Base-by-base conservation (phyloP, 2,797 vertebrate species). In the Pteropus rufus region DNA sequence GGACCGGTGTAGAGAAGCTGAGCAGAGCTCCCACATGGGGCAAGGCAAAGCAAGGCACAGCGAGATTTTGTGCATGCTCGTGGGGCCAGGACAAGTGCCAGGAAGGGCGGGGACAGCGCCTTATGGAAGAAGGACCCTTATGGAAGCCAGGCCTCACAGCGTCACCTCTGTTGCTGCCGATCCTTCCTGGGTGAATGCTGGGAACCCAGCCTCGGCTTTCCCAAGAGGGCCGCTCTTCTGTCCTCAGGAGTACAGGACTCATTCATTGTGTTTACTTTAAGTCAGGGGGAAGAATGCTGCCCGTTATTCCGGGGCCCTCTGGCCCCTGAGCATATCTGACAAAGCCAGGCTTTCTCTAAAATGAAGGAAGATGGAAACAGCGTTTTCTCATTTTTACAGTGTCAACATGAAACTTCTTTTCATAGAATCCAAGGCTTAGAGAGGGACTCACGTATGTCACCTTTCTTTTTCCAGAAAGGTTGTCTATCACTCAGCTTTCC, bases 1-100 rank as follows among this genome's bases (percentile, higher is more conserved):
- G 98, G 92, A 92, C 95, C 95, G 85, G 67, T 81, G 34, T 54
- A 39, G 67, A 54, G 49, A 46, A 11, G 97, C 89, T 98, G 97
- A 98, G 97, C 95, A 94, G 97, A 16, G 15, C 91, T 97, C 92
- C 64, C 5, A 65, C 69, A 83, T 97, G 62, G 62, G 1, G 0
- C 1, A 26, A 52, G 1, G 31, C 60, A 34, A 34, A 34, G 54
- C 1, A 39, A 94, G 89, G 93, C 87, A 91, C 62, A 46, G 31
- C 15, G 77, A 62, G 93, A 56, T 44, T 80, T 23, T 7, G 60
- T 7, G 21, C 7, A 0, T n/a, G 36, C 24, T 31, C 54, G 34
- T 16, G 2, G 52, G 75, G 39, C 21, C 14, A 1, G 73, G 76
- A 58, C 4, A 46, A 9, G 3, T 18, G 73, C 69, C 65, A 24